Base-by-base conservation (phyloP, 2,113 vertebrate genomes). In the Asarcornis scutulata region DNA sequence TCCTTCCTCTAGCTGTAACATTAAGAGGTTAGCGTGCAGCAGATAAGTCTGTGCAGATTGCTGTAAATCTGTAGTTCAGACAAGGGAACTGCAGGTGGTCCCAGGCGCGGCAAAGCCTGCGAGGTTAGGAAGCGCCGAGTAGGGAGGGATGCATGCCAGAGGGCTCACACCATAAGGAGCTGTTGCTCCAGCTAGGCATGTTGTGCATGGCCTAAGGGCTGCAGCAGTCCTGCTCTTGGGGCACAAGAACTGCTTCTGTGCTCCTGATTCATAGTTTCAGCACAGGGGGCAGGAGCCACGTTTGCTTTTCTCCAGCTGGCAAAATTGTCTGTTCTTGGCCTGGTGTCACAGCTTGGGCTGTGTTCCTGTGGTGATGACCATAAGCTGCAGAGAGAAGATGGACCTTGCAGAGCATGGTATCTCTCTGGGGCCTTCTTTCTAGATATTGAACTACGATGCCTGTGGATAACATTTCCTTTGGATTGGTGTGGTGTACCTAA, bases 391-490 rank as follows among this genome's bases (percentile, higher is more conserved):
- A 53, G 42, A 40, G 44, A 21, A 40, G 44, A 21, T 11, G 53
- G 32, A 52, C 36, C 40, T 80, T 66, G 58, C 32, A 79, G 11
- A 62, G n/a, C 32, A 27, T n/a, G 6, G n/a, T 18, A 18, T 62
- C 29, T 83, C 53, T 20, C 69, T 78, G 42, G 20, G 50, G 31
- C 36, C 12, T 81, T 62, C 63, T 67, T 81, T 77, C 72, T 68
- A 52, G 67, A 25, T 38, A 16, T 69, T 32, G 84, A 81, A 67
- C 32, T 56, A 16, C 2, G 1, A 46, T 75, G 62, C 73, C 72
- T 88, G 73, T 59, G 64, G 22, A 46, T 85, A 26, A 81, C 56
- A 23, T 90, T 93, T 86, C 18, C 60, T 86, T 88, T 75, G 88
- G 32, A 21, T 18, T 60, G 42, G 6, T 56, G 42, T 27, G 17